phyloP scores from a whole-genome alignment of 2,888 invertebrate species.

The Nebria salina region DNA sequence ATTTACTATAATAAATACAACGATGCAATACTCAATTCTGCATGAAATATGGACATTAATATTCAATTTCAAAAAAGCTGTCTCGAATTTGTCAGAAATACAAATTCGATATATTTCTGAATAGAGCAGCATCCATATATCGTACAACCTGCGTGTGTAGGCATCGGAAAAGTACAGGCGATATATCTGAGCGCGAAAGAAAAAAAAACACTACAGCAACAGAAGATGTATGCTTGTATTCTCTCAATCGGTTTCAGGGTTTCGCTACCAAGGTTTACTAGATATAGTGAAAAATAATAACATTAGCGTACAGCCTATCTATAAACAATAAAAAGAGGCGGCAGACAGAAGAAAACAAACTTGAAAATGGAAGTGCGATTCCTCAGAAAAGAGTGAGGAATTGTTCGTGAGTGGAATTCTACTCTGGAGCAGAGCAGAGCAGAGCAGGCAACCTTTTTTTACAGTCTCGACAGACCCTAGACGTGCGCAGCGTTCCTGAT shows the following conservation, averaged over 20 bases:
- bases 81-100: too few species aligned
- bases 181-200: too few species aligned
- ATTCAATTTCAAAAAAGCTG: too few species aligned
- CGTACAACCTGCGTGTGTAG: too few species aligned
- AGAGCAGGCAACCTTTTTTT: background rate
- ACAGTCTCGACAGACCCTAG: slow-evolving; percentile 28
- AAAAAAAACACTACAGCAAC: too few species aligned
- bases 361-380: slow-evolving; percentile 58
- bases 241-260: slow-evolving; percentile 54
- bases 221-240: slow-evolving; percentile 19
- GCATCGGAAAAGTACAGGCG: too few species aligned
- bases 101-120: too few species aligned
- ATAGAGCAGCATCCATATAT: too few species aligned
- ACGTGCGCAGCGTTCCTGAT: slow-evolving; percentile 34
- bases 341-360: slow-evolving; percentile 55
- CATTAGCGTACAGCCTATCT: slow-evolving; percentile 57
- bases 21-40: too few species aligned
- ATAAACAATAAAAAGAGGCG: slow-evolving; percentile 47
- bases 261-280: slow-evolving; percentile 41
- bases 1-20: too few species aligned
- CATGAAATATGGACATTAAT: too few species aligned
- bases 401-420: slow-evolving; percentile 57
- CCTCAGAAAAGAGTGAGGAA: slow-evolving; percentile 59
- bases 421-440: background rate
- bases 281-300: slow-evolving; percentile 58